Evolutionary conservation across 2,888 invertebrate genomes (phyloP).

Genomic region (Rhagophthalmus giganteus): DNA sequence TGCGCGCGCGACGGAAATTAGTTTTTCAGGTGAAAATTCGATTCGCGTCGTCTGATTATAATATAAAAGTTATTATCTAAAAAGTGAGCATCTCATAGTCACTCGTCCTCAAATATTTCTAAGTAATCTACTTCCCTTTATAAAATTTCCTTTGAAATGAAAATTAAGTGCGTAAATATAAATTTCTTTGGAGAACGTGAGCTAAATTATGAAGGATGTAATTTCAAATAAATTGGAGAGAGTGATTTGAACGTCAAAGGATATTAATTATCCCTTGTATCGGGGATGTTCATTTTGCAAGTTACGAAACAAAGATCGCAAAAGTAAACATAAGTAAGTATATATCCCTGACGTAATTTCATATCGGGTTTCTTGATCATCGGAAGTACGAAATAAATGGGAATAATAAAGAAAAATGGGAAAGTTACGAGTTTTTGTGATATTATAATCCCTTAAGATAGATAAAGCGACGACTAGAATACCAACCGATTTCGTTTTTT

Average conservation of each 20-base stretch:
- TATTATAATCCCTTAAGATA: constrained; percentile 9
- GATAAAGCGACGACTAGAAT: constrained; percentile 7
- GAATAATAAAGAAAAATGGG: constrained; percentile 4
- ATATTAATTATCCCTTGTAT: constrained; percentile 14
- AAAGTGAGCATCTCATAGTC: too few species aligned
- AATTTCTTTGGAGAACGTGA: too few species aligned
- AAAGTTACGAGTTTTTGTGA: constrained; percentile 9
- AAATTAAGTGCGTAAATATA: too few species aligned
- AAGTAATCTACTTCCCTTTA: too few species aligned
- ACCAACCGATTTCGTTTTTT: too few species aligned
- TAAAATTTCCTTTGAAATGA: too few species aligned
- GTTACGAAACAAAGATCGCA: constrained; percentile 9
- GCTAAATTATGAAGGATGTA: too few species aligned
- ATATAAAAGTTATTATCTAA: too few species aligned
- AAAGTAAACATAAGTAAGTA: constrained; percentile 17
- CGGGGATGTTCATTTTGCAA: constrained; percentile 4
- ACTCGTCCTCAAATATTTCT: too few species aligned
- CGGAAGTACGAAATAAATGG: constrained; percentile 10
- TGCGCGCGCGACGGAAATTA: too few species aligned
- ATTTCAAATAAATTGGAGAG: not conserved
- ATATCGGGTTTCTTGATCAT: constrained; percentile 14
- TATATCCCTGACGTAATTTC: constrained; percentile 9
- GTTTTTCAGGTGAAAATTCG: too few species aligned
- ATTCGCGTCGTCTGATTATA: too few species aligned
- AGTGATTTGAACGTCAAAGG: not conserved